Evolutionary conservation across 30 jellyfish, hydroid and myxozoan species (phyloP).

Genomic region (Rhopilema esculentum): DNA sequence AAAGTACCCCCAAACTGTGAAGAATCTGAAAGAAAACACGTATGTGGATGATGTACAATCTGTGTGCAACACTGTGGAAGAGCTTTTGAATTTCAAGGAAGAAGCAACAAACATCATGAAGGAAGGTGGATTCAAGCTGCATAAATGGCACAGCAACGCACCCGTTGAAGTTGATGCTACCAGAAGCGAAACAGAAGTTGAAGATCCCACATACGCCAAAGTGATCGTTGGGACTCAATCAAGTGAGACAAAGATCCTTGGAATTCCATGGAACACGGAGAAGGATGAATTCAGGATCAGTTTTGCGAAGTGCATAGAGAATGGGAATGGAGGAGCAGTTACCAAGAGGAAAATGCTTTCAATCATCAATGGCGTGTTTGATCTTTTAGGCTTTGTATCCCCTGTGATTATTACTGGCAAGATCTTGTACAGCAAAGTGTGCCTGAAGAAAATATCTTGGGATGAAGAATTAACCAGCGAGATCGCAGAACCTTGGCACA

Average conservation of each 20-base stretch:
- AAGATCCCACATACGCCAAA: constrained; percentile 65
- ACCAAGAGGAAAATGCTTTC: constrained; percentile 76
- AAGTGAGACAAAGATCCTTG: constrained; percentile 71
- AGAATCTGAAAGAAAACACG: constrained; percentile 35
- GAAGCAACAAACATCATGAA: constrained; percentile 61
- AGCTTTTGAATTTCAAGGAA: constrained; percentile 53
- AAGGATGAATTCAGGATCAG: constrained; percentile 57
- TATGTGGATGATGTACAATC: constrained; percentile 49
- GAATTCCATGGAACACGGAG: constrained; percentile 86
- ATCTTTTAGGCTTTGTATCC: constrained; percentile 73
- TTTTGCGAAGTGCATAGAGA: constrained; percentile 41
- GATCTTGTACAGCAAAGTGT: constrained; percentile 60
- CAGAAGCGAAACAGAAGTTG: constrained; percentile 13
- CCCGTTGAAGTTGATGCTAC: constrained; percentile 33
- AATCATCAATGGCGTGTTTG: constrained; percentile 49
- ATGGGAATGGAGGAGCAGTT: constrained; percentile 24
- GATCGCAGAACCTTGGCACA: constrained; percentile 42
- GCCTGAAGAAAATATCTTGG: constrained; percentile 69
- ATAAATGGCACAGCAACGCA: constrained; percentile 75
- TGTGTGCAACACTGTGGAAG: constrained; percentile 19
- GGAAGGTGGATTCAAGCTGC: constrained; percentile 63
- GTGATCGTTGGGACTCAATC: constrained; percentile 45
- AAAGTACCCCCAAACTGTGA: constrained; percentile 22
- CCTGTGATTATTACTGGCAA: constrained; percentile 75
- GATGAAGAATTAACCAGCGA: constrained; percentile 63